These are phyloP conservation scores for Sterrhoptilus dennistouni DNA, from an alignment of 2,113 vertebrate genomes.

Conservation along the genomic window DNA sequence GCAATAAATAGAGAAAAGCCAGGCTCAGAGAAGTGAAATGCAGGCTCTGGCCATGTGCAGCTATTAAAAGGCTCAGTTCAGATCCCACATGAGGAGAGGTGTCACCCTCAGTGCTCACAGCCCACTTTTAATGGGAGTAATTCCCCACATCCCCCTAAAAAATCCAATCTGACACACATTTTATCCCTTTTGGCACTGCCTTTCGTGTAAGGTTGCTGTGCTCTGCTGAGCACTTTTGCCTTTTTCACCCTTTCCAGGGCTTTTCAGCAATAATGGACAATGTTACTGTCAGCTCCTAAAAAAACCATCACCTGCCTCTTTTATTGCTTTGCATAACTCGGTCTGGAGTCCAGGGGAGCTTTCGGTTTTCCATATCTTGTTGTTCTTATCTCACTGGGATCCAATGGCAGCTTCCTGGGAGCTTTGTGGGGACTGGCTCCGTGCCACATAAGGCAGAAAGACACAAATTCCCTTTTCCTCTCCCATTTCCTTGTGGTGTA, in stretches of 20 bases:
- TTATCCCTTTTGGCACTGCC: constrained; percentile 37
- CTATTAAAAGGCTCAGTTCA: not conserved
- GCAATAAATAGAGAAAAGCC: not conserved
- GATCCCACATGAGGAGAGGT: constrained; percentile 15
- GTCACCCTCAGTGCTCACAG: constrained; percentile 27
- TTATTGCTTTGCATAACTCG: constrained; percentile 44
- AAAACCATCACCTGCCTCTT: constrained; percentile 48
- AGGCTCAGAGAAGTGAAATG: not conserved
- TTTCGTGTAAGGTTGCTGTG: not conserved
- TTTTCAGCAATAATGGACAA: constrained; percentile 41
- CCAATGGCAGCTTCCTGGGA: constrained; percentile 37
- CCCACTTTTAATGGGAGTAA: not conserved
- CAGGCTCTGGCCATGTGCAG: constrained; percentile 26
- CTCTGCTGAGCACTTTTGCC: constrained; percentile 34
- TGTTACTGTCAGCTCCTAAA: constrained; percentile 58
- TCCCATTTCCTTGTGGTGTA: not conserved
- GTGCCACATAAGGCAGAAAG: not conserved
- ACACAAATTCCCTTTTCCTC: not conserved
- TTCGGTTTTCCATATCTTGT: constrained; percentile 25
- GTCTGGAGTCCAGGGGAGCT: constrained; percentile 23
- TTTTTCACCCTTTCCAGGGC: constrained; percentile 32
- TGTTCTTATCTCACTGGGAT: constrained; percentile 37
- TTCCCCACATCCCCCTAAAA: constrained; percentile 53
- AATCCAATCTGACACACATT: not conserved
- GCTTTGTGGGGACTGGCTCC: not conserved